phyloP scores from a whole-genome alignment of 2,797 vertebrate genomes.

The Melanotaenia pygmaea region DNA sequence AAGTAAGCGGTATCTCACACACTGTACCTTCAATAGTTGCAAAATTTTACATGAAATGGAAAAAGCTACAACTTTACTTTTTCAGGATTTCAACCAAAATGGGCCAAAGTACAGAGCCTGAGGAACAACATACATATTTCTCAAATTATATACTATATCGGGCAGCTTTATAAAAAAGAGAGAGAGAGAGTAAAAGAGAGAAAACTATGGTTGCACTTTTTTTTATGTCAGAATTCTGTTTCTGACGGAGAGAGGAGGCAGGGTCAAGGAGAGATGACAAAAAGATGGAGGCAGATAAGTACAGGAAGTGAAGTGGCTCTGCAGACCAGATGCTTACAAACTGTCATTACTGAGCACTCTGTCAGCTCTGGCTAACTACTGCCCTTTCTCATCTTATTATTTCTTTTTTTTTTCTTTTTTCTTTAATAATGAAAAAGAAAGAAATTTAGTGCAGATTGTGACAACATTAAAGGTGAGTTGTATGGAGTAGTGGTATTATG shows the following conservation, averaged over 20 bases:
- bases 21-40: neutral
- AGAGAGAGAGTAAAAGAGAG: neutral
- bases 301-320: conserved; percentile 67
- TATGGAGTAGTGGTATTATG: no score
- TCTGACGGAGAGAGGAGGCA: conserved; percentile 36
- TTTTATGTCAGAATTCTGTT: conserved; percentile 49
- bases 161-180: neutral
- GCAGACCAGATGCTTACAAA: conserved; percentile 72
- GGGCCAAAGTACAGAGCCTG: neutral
- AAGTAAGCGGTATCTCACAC: neutral
- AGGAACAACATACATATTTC: conserved; percentile 9
- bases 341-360: conserved; percentile 69
- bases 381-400: conserved; percentile 16
- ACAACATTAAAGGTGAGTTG: no score
- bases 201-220: conserved; percentile 23
- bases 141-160: conserved; percentile 1
- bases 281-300: conserved; percentile 64
- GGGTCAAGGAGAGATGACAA: conserved; percentile 46
- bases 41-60: neutral
- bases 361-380: conserved; percentile 69
- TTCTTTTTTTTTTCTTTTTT: neutral
- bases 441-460: no score
- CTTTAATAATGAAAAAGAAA: no score
- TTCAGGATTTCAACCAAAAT: neutral
- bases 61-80: neutral